phyloP scores from a whole-genome alignment of 2,888 invertebrate species.

The Chrysotoxum bicinctum region DNA sequence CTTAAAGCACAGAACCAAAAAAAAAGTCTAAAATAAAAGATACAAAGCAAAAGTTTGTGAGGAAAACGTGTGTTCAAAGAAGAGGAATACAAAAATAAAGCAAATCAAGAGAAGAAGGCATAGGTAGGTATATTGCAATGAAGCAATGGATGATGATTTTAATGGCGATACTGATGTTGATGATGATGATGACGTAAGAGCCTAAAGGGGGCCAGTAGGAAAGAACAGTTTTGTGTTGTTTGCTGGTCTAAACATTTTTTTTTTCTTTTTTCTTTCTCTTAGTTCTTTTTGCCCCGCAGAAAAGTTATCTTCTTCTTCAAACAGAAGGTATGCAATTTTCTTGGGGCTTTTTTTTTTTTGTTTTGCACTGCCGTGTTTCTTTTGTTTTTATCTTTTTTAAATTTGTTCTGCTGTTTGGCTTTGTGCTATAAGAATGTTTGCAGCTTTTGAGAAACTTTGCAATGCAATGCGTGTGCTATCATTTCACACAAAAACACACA shows the following conservation, averaged over 20 bases:
- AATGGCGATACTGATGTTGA: constrained; percentile 2
- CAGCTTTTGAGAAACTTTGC: background rate
- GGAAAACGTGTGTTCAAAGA: constrained; percentile 58
- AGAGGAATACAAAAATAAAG: constrained; percentile 24
- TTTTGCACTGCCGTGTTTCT: constrained; percentile 12
- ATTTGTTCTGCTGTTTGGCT: constrained; percentile 11
- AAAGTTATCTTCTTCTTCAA: constrained; percentile 52
- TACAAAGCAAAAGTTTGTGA: constrained; percentile 26
- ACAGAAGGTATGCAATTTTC: constrained; percentile 20
- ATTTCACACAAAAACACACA: background rate
- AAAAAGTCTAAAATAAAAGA: constrained; percentile 6
- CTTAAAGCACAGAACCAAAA: constrained; percentile 42
- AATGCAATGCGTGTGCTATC: constrained; percentile 9
- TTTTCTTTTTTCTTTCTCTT: constrained; percentile 3
- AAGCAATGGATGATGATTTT: constrained; percentile 22
- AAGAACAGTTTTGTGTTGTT: constrained; percentile 69
- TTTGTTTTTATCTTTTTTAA: constrained; percentile 27
- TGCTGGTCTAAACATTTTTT: constrained; percentile 48
- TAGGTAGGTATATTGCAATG: constrained; percentile 42
- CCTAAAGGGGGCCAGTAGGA: constrained; percentile 70
- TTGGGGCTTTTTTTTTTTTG: background rate
- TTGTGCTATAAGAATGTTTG: no score
- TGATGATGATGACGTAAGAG: constrained; percentile 67
- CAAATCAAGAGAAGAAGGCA: constrained; percentile 34
- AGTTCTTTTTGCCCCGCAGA: constrained; percentile 17